Base-by-base conservation (phyloP, 1,140 invertebrate genomes). In the Megalonaias nervosa region DNA sequence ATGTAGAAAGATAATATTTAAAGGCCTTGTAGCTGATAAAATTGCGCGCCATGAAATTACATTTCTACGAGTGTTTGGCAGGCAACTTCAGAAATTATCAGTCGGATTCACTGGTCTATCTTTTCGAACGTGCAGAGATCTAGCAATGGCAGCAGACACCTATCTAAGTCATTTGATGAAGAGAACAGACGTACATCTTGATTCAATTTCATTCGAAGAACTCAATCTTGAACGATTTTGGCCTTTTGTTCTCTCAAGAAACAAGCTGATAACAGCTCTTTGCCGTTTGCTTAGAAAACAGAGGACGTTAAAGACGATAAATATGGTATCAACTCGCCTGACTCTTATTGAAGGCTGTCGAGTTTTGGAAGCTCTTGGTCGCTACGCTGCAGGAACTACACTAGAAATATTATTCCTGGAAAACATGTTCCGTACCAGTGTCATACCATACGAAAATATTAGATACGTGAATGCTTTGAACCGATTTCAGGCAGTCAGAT, bases 291-390 rank as follows among this genome's bases (percentile, higher is more conserved):
- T 84, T 19, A n/a, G 80, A 23, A 75, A 76, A n/a, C 77, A 80
- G 23, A 69, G 73, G 15, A 60, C 61, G 62, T 13, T 84, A 1
- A 61, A 80, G 19, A 16, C 74, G 15, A 62, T 82, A 19, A 82
- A 77, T 56, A 31, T 82, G 19, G 67, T 81, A 26, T 74, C 80
- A 23, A 77, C 80, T 14, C 60, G 80, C 48, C 55, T 82, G 58
- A 72, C 75, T 5, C 66, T 84, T n/a, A 56, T 67, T 2, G 82
- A 84, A 58, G 82, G 82, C 11, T 84, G 80, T 64, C 79, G 82
- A 55, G 38, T 84, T 2, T 58, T 84, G 3, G 80, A 82, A 58
- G 79, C 82, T 14, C 74, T 84, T 65, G 74, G 61, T 14, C 74
- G 76, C 14, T 75, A 74, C 17, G n/a, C 55, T 57, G 76, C 77